Evolutionary conservation across 2,113 vertebrate species (phyloP).

Genomic region (Pionites leucogaster): DNA sequence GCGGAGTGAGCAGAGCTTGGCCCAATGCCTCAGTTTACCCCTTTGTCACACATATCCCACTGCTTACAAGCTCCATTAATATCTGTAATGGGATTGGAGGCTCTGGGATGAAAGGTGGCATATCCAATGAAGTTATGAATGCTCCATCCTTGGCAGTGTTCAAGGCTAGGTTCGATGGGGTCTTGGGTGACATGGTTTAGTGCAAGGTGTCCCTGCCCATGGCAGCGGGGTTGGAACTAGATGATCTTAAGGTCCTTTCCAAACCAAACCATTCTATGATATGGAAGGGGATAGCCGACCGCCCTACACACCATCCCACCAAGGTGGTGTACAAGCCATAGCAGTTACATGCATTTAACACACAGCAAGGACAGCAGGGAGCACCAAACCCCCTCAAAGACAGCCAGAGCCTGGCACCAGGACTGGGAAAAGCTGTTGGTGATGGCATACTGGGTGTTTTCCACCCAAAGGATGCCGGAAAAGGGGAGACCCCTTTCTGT

Average conservation of each 20-base stretch:
- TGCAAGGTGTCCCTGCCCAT: neutral
- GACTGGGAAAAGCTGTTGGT: neutral
- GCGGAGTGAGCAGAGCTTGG: neutral
- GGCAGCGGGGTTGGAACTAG: neutral
- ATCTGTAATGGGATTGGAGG: neutral
- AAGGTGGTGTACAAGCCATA: fast-evolving
- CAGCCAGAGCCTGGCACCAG: neutral
- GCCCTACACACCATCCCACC: fast-evolving
- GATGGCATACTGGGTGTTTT: fast-evolving
- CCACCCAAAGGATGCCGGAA: neutral
- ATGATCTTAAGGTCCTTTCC: neutral
- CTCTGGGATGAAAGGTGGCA: neutral
- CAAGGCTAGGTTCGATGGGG: neutral
- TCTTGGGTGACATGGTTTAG: neutral
- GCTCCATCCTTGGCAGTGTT: too few relatives aligned
- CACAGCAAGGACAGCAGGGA: neutral
- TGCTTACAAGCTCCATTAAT: neutral
- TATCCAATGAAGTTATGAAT: neutral
- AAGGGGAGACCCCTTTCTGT: neutral
- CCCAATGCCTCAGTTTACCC: neutral
- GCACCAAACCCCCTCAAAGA: neutral
- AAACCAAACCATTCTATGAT: neutral
- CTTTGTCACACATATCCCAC: fast-evolving
- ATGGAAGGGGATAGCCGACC: neutral
- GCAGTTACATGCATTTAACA: neutral